Evolutionary conservation across 2,113 vertebrate species (phyloP).

Genomic region (Oostethus manadensis): DNA sequence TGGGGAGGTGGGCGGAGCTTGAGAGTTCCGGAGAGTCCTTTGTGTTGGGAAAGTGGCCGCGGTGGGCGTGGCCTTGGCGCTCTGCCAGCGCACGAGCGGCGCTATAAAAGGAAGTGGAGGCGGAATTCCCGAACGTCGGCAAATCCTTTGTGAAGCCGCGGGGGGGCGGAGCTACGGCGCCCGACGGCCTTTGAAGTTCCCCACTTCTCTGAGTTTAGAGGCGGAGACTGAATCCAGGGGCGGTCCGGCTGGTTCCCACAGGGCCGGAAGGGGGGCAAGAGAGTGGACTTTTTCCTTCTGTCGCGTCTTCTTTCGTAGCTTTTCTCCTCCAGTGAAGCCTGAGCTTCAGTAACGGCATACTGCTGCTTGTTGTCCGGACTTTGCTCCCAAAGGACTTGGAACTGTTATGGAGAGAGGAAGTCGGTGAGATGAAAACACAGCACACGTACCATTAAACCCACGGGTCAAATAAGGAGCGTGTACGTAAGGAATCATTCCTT

Average conservation of each 20-base stretch:
- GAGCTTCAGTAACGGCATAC: constrained; percentile 43
- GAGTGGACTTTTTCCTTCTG: constrained; percentile 48
- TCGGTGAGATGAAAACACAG: constrained; percentile 29
- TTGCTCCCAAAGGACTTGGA: constrained; percentile 39
- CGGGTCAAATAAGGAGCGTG: no score
- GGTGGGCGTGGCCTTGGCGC: constrained; percentile 60
- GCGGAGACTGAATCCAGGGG: constrained; percentile 72
- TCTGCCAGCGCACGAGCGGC: constrained; percentile 68
- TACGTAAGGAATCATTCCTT: no score
- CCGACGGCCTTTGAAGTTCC: constrained; percentile 68
- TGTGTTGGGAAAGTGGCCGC: constrained; percentile 69
- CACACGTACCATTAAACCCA: no score
- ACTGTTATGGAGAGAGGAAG: constrained; percentile 46
- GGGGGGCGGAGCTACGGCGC: constrained; percentile 67
- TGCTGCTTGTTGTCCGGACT: constrained; percentile 54
- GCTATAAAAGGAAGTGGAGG: constrained; percentile 77
- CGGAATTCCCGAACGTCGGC: constrained; percentile 74
- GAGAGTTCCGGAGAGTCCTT: constrained; percentile 67
- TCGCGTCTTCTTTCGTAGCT: constrained; percentile 38
- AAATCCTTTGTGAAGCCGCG: constrained; percentile 73
- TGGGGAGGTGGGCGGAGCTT: constrained; percentile 70
- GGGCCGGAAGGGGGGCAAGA: constrained; percentile 63
- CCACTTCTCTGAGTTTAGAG: constrained; percentile 69
- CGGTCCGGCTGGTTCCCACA: constrained; percentile 64
- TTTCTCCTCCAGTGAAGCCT: constrained; percentile 3